Base-by-base conservation (phyloP, 2,888 invertebrate species). In the Arrhopalites spinosus region DNA sequence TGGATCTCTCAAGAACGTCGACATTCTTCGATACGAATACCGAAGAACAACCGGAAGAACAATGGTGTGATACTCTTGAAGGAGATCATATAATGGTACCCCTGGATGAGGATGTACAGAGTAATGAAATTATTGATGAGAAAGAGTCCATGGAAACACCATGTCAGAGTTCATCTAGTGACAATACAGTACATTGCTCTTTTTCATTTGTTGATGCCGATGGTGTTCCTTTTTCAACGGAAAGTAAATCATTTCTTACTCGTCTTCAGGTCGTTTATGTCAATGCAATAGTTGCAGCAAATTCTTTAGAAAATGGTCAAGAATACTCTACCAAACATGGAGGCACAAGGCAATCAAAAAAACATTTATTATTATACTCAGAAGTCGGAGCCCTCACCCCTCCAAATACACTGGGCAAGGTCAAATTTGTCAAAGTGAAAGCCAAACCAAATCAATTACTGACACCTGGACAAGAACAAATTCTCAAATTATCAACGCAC, bases 381-480 rank as follows among this genome's bases (percentile, higher is more conserved):
- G 45, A 56, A 56, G 71, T 71, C 15, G 61, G 59, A 23, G 59
- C 61, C 20, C 11, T 71, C 8, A 71, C 71, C n/a, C 3, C 3
- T 0, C 59, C 61, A 11, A 61, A 71, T 61, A 15, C 7, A 11
- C 20, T 30, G 15, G 61, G 61, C 1, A 59, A 71, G 61, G 29
- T 59, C 25, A 71, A 43, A 25, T 23, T 59, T 0, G 27, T 71
- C 1, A 56, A 30, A n/a, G 36, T 56, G n/a, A 59, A 56, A 3
- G 36, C 61, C 17, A 61, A 59, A 36, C 59, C 56, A 23, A 71
- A 71, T 43, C 71, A 71, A 29, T 20, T 67, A 15, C 47, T 67
- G 20, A 45, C 8, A 30, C 45, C 67, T 23, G 67, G 67, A 13
- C 45, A 67, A 13, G n/a, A 67, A 8, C 67, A 67, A 20, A n/a